Base-by-base conservation (phyloP, 2,113 vertebrate genomes). In the Psilopsiagon aymara region DNA sequence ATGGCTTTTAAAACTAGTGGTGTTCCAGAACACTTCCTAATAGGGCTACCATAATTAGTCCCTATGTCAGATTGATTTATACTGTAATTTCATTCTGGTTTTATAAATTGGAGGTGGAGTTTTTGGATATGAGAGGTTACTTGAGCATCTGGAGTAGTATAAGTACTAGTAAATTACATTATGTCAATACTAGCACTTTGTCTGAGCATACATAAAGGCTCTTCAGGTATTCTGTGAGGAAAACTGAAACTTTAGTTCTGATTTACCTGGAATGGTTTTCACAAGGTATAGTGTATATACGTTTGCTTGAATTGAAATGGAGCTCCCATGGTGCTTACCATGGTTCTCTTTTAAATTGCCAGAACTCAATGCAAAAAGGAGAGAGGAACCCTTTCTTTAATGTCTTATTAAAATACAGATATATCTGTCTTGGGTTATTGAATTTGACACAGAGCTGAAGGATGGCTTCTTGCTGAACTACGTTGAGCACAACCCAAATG, bases 1-100 rank as follows among this genome's bases (percentile, higher is more conserved):
- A 77, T 83, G 64, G 18, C 44, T 88, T 94, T 96, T 86, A 68
- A 95, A 93, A 78, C 64, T 92, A 88, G n/a, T 81, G 35, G 19
- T 80, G 33, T 95, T 94, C 71, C 67, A 53, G 74, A 74, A 78
- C 39, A 25, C 51, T 83, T 96, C 63, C 51, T 95, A 28, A 67
- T 67, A 3, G 4, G 67, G 25, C 43, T 86, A 28, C 43, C 20
- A 5, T 88, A 67, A 81, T 90, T 91, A 89, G 62, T 88, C 33
- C 9, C 23, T 81, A 35, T 43, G 79, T 78, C 71, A 75, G 71
- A 21, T 52, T 90, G 68, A 87, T 92, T 91, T 90, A 76, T 87
- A 21, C 19, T 27, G 17, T 2, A 10, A 81, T 90, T 94, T 97
- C 41, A 19, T 60, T 66, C 82, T 4, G 3, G 33, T 60, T 85